phyloP scores from a whole-genome alignment of 2,797 vertebrate species.

The Crocidura indochinensis region DNA sequence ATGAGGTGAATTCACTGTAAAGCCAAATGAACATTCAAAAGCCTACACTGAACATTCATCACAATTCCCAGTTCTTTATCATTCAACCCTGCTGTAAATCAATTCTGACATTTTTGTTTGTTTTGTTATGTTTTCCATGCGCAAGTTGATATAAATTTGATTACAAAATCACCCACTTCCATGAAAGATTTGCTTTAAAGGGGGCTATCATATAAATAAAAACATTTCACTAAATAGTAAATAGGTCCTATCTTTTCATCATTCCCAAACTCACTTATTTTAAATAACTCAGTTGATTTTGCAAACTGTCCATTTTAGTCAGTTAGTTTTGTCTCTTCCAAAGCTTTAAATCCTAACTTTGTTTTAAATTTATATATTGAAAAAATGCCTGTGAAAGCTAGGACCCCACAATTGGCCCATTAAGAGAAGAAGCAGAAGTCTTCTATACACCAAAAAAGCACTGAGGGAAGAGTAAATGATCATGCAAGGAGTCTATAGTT shows the following conservation, averaged over 20 bases:
- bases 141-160: background rate
- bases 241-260: background rate
- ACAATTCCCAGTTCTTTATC: constrained; percentile 12
- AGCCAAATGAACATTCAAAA: background rate
- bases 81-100: background rate
- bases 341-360: background rate
- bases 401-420: background rate
- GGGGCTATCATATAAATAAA: background rate
- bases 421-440: no score
- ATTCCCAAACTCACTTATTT: background rate
- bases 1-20: background rate
- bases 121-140: background rate
- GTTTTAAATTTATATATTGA: background rate
- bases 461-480: no score
- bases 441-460: no score
- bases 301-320: background rate
- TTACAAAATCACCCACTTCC: background rate
- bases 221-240: background rate
- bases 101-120: background rate
- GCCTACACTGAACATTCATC: background rate
- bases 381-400: background rate
- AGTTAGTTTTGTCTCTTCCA: background rate
- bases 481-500: no score
- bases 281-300: background rate
- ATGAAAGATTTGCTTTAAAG: background rate